These are phyloP conservation scores for Nomada fucata DNA, from an alignment of 2,888 invertebrate genomes.

Conservation along the genomic window DNA sequence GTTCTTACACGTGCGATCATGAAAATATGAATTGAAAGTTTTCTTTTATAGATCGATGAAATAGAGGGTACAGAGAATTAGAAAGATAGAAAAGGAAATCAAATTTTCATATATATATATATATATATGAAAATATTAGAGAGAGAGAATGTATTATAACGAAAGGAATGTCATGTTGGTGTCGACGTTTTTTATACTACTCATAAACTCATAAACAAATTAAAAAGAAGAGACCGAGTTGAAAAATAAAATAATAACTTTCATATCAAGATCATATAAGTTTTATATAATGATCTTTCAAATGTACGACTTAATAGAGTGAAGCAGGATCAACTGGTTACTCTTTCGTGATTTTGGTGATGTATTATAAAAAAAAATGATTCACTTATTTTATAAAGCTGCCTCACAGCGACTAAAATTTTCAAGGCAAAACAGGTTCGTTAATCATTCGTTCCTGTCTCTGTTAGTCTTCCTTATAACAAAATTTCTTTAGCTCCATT, in stretches of 20 bases:
- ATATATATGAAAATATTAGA: neutral
- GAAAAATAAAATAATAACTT: slow-evolving; percentile 17
- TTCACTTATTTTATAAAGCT: neutral
- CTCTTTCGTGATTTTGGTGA: neutral
- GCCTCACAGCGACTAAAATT: slow-evolving; percentile 2
- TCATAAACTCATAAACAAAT: neutral
- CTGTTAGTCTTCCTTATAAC: neutral
- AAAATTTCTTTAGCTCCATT: neutral
- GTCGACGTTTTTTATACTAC: neutral
- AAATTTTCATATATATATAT: neutral
- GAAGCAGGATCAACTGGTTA: neutral
- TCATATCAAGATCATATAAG: no score
- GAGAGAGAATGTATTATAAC: slow-evolving; percentile 14
- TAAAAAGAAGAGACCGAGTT: neutral
- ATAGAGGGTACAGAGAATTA: neutral
- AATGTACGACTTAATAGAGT: neutral
- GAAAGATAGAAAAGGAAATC: neutral
- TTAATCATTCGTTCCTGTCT: neutral
- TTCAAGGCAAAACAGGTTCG: slow-evolving; percentile 13
- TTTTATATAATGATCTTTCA: neutral
- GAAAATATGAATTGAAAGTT: neutral
- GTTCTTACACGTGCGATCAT: neutral
- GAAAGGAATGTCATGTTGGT: slow-evolving; percentile 44
- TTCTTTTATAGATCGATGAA: neutral
- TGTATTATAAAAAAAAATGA: no score